Conservation (phyloP, 2,113 vertebrate species). For the Neodontobutis hainanensis region DNA sequence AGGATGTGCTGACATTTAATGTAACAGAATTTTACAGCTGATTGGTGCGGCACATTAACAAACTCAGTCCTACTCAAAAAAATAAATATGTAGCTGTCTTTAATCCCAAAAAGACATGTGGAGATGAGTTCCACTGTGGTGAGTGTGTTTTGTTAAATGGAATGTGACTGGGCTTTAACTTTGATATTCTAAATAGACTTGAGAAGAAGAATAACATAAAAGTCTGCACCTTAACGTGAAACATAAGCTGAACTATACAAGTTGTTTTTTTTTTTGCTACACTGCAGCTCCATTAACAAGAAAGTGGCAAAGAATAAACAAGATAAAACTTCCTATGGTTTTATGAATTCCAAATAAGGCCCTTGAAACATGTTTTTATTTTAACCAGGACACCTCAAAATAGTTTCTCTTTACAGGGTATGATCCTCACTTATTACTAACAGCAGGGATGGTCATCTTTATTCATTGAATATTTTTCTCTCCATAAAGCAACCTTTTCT, state of each 20-base stretch:
- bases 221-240: not conserved
- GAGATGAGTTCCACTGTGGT: not conserved
- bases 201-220: constrained; percentile 1
- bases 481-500: constrained; percentile 25
- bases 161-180: constrained; percentile 17
- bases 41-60: constrained; percentile 52
- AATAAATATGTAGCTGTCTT: constrained; percentile 26
- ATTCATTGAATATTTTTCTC: constrained; percentile 44
- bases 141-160: constrained; percentile 19
- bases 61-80: constrained; percentile 13
- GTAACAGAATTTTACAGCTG: constrained; percentile 57
- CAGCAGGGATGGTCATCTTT: constrained; percentile 47
- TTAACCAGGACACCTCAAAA: constrained; percentile 59
- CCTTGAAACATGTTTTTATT: constrained; percentile 65
- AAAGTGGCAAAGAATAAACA: constrained; percentile 2
- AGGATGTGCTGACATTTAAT: constrained; percentile 65
- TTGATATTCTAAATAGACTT: not conserved
- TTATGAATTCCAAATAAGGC: constrained; percentile 52
- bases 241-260: too few species aligned
- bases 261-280: not conserved
- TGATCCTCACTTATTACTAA: constrained; percentile 41
- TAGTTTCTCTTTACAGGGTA: constrained; percentile 34
- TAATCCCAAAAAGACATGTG: constrained; percentile 44
- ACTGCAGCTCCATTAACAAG: constrained; percentile 2
- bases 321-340: constrained; percentile 27